Evolutionary conservation across 2,113 vertebrate genomes (phyloP).

Genomic region (Aythya baeri): DNA sequence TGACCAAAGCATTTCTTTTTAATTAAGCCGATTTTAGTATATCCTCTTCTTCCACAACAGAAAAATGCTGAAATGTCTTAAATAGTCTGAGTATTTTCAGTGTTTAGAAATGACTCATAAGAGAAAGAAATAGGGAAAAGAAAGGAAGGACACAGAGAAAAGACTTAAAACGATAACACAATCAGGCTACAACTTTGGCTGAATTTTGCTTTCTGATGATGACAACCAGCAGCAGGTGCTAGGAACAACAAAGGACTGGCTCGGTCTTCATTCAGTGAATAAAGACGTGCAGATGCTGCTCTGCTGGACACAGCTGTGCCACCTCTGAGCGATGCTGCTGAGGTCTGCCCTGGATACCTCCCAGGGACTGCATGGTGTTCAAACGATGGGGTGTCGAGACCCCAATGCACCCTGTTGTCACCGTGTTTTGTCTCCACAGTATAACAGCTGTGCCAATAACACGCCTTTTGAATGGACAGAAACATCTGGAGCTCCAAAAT

Average conservation of each 20-base stretch:
- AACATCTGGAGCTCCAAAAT: not conserved
- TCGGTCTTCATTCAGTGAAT: not conserved
- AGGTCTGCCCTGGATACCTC: too few species aligned
- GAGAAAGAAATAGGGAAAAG: not conserved
- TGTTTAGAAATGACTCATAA: not conserved
- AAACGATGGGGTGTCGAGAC: accelerated
- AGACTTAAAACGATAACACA: not conserved
- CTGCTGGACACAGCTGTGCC: not conserved
- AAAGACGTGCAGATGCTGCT: not conserved
- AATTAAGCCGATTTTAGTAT: not conserved
- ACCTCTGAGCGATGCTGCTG: accelerated
- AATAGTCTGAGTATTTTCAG: not conserved
- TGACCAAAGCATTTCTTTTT: not conserved
- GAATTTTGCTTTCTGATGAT: not conserved
- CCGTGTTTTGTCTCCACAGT: not conserved
- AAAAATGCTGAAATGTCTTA: not conserved
- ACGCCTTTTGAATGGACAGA: accelerated
- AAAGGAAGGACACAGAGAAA: not conserved
- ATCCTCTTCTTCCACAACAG: not conserved
- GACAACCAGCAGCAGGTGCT: not conserved
- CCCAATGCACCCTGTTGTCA: accelerated
- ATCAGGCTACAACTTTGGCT: not conserved
- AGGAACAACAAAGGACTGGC: not conserved
- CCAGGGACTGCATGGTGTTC: accelerated
- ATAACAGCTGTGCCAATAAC: not conserved